Evolutionary conservation across 2,113 vertebrate genomes (phyloP).

Genomic region (Sinocyclocheilus maitianheensis): DNA sequence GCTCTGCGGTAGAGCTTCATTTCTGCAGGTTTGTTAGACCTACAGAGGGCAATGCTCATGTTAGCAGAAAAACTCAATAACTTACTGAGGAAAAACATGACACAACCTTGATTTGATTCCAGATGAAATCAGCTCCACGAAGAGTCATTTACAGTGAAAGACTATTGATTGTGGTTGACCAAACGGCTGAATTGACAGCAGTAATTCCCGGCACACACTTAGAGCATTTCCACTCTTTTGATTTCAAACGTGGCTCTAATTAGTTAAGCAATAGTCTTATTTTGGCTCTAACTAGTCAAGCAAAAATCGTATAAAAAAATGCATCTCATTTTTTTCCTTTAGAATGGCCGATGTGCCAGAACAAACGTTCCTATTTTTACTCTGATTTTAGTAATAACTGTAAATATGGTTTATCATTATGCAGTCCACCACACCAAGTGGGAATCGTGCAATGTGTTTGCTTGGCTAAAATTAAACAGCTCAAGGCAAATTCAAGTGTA

Average conservation of each 20-base stretch:
- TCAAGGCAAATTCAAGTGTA: background rate
- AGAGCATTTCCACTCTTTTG: background rate
- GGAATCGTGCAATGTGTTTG: background rate
- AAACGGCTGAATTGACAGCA: background rate
- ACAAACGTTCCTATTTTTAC: background rate
- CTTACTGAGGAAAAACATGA: background rate
- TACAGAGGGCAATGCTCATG: background rate
- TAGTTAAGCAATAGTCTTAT: background rate
- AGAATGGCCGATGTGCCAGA: background rate
- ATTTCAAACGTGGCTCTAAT: background rate
- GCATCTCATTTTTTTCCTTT: background rate
- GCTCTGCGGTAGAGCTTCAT: background rate
- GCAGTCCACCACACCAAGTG: background rate
- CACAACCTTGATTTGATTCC: background rate
- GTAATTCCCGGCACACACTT: background rate
- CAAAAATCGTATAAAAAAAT: background rate
- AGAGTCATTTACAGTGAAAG: background rate
- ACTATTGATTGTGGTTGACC: conserved; percentile 3
- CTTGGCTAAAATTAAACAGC: background rate
- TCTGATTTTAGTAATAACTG: background rate
- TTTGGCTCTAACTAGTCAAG: background rate
- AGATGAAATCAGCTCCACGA: background rate
- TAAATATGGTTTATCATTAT: background rate
- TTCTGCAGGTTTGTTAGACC: background rate
- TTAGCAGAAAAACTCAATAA: conserved; percentile 1